phyloP scores from a whole-genome alignment of 1,140 invertebrate genomes.

The Microplitis mediator region DNA sequence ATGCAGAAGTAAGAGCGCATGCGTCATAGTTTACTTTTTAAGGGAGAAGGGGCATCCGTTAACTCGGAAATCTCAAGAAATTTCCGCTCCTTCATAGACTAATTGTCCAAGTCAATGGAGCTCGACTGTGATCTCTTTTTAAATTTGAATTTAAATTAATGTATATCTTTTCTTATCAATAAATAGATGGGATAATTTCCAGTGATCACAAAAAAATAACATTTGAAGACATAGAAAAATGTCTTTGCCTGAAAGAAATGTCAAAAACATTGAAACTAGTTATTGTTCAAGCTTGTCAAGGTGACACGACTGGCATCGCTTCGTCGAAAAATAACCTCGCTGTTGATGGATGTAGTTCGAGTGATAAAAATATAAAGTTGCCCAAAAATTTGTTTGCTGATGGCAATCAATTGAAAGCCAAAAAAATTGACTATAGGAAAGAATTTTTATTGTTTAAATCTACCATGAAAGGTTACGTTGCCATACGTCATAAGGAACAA shows the following conservation, averaged over 20 bases:
- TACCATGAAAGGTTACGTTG: constrained; percentile 11
- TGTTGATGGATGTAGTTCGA: background rate
- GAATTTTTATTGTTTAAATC: background rate
- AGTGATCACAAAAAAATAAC: background rate
- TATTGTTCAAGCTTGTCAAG: constrained; percentile 23
- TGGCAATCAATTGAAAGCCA: background rate
- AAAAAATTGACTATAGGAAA: background rate
- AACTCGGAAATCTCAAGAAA: too few relatives aligned
- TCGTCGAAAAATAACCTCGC: background rate
- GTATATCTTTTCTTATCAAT: too few relatives aligned
- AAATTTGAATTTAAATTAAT: too few relatives aligned
- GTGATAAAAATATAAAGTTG: too few relatives aligned
- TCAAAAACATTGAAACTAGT: constrained; percentile 4
- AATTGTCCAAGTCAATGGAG: too few relatives aligned
- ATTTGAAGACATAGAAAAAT: background rate
- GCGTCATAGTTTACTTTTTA: background rate
- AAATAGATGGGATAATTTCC: constrained; percentile 3
- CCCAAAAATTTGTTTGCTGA: too few relatives aligned
- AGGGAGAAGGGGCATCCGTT: too few relatives aligned
- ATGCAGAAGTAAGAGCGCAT: too few relatives aligned
- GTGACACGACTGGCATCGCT: background rate
- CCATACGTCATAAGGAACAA: background rate
- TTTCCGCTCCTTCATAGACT: too few relatives aligned
- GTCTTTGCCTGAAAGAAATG: background rate
- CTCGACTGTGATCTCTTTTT: too few relatives aligned